Conservation (phyloP, 1,140 invertebrate species). For the Mylabris phalerata region DNA sequence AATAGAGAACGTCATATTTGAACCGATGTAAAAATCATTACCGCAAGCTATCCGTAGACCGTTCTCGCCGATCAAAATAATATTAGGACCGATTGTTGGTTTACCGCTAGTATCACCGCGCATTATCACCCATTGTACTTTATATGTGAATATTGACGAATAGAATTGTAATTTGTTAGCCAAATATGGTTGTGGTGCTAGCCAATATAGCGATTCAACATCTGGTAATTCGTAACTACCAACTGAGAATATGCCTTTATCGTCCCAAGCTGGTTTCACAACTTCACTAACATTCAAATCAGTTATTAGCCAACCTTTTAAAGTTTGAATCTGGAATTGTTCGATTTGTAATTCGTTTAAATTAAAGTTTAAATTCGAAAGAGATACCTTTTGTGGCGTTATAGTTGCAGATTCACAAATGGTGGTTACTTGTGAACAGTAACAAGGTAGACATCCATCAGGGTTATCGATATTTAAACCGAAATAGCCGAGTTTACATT, state of each 20-base stretch:
- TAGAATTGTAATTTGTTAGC: constrained; percentile 77
- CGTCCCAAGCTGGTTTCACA: constrained; percentile 47
- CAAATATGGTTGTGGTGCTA: constrained; percentile 66
- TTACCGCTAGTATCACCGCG: constrained; percentile 83
- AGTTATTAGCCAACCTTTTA: constrained; percentile 57
- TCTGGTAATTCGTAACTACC: constrained; percentile 59
- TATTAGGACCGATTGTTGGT: constrained; percentile 74
- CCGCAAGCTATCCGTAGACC: constrained; percentile 65
- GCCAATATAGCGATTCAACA: constrained; percentile 81
- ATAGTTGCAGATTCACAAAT: constrained; percentile 61
- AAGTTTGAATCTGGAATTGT: constrained; percentile 47
- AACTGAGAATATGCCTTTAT: constrained; percentile 50
- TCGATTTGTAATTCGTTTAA: neutral
- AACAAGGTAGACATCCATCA: constrained; percentile 81
- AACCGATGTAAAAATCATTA: constrained; percentile 45
- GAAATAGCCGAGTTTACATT: constrained; percentile 79
- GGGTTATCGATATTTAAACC: constrained; percentile 67
- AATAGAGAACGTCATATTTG: constrained; percentile 51
- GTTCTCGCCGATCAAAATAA: constrained; percentile 73
- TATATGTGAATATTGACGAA: constrained; percentile 71
- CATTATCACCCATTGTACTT: constrained; percentile 76
- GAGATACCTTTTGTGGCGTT: constrained; percentile 47
- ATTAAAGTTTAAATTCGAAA: constrained; percentile 2
- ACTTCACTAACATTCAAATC: constrained; percentile 51
- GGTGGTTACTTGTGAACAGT: constrained; percentile 81